Conservation (phyloP, 2,797 vertebrate genomes). For the Manis javanica region DNA sequence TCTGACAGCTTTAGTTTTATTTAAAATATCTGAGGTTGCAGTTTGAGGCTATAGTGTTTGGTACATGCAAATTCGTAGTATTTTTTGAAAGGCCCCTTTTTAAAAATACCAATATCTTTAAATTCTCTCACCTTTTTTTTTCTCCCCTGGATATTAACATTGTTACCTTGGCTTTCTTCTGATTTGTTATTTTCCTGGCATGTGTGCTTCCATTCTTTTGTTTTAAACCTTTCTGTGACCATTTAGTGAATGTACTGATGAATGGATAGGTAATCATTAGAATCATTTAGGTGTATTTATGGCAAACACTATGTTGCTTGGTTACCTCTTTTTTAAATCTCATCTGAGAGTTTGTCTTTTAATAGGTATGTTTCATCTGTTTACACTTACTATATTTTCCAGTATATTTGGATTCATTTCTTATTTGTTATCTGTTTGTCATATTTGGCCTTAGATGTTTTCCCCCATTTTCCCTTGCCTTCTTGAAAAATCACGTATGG, state of each 20-base stretch:
- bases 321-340: neutral
- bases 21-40: neutral
- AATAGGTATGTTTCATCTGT: neutral
- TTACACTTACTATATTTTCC: neutral
- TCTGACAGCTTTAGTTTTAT: neutral
- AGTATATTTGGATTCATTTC: neutral
- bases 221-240: neutral
- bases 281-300: neutral
- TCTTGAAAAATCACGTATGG: neutral
- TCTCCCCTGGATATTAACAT: neutral
- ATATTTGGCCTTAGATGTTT: neutral
- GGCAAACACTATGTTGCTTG: neutral
- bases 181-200: neutral
- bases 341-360: neutral
- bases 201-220: neutral
- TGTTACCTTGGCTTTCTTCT: neutral
- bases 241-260: no score
- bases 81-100: neutral
- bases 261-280: no score
- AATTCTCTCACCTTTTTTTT: neutral
- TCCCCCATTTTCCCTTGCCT: neutral
- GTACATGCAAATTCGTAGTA: neutral
- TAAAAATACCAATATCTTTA: conserved; percentile 25
- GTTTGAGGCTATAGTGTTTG: neutral
- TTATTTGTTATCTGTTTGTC: neutral